A percentile compares a stretch with the other conserved stretches of the same genome.
Conservation (phyloP, 2,888 invertebrate genomes). For the Phorcus lineatus region DNA sequence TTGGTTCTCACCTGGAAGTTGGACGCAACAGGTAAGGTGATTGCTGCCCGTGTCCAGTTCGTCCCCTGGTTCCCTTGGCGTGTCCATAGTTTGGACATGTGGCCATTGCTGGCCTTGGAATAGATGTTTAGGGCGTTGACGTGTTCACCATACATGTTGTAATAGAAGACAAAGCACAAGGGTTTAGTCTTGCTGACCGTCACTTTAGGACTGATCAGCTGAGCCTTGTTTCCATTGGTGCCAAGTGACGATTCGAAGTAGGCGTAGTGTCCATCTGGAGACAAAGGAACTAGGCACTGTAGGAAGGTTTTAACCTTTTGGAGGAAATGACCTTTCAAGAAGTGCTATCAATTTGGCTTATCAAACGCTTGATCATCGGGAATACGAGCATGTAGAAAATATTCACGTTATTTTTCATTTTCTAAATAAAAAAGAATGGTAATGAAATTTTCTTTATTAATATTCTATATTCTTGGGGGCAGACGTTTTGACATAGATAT, state of each 20-base stretch:
- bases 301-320: too few relatives aligned
- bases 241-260: conserved; percentile 76
- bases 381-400: too few relatives aligned
- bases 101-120: conserved; percentile 40
- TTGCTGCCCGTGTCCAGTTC: conserved; percentile 52
- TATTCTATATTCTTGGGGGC: too few relatives aligned
- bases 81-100: conserved; percentile 50
- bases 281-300: too few relatives aligned
- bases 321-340: too few relatives aligned
- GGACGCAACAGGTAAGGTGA: conserved; percentile 33
- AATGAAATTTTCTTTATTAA: too few relatives aligned
- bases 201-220: conserved; percentile 62
- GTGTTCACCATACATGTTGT: conserved; percentile 67
- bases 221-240: conserved; percentile 78
- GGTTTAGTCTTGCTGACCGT: conserved; percentile 34
- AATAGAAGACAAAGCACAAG: conserved; percentile 66
- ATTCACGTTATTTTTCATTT: too few relatives aligned
- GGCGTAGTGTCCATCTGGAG: conserved; percentile 60
- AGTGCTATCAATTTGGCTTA: too few relatives aligned
- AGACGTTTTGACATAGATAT: too few relatives aligned
- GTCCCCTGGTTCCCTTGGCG: conserved; percentile 50
- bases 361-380: too few relatives aligned
- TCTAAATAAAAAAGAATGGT: too few relatives aligned
- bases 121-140: conserved; percentile 59
- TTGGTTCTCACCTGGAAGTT: conserved; percentile 8